Evolutionary conservation across 2,113 vertebrate genomes (phyloP).

Genomic region (Machaerirhynchus nigripectus): DNA sequence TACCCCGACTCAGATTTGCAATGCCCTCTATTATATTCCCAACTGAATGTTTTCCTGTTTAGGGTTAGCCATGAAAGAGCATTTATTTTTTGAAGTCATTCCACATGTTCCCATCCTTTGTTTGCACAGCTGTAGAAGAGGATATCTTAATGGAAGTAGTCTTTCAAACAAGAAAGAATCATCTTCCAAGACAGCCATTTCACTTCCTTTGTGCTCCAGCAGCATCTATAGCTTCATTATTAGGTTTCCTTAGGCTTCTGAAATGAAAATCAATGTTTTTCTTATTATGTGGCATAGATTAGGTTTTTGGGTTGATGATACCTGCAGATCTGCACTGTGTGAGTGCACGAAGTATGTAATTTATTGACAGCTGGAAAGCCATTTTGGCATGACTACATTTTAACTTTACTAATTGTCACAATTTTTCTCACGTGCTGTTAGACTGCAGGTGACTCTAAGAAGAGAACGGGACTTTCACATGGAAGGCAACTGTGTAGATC

Average conservation of each 20-base stretch:
- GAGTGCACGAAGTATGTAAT: constrained; percentile 6
- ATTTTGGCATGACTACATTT: constrained; percentile 39
- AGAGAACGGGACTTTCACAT: neutral
- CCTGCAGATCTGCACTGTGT: neutral
- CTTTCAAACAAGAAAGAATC: constrained; percentile 3
- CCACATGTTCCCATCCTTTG: constrained; percentile 19
- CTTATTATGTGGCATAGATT: neutral
- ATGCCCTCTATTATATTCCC: neutral
- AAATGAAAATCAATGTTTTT: constrained; percentile 40
- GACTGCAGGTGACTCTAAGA: neutral
- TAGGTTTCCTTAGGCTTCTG: neutral
- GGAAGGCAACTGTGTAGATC: neutral
- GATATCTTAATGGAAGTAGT: neutral
- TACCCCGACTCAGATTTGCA: neutral
- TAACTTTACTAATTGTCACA: constrained; percentile 34
- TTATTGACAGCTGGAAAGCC: constrained; percentile 39
- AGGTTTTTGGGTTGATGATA: neutral
- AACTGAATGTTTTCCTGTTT: neutral
- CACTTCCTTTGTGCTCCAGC: neutral
- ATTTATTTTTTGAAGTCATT: constrained; percentile 49
- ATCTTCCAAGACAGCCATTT: constrained; percentile 10
- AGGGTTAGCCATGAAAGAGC: neutral
- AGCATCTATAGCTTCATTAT: neutral
- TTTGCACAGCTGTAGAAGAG: constrained; percentile 59
- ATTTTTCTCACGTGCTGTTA: neutral